Base-by-base conservation (phyloP, 2,797 vertebrate genomes). In the Poeciliopsis infans region DNA sequence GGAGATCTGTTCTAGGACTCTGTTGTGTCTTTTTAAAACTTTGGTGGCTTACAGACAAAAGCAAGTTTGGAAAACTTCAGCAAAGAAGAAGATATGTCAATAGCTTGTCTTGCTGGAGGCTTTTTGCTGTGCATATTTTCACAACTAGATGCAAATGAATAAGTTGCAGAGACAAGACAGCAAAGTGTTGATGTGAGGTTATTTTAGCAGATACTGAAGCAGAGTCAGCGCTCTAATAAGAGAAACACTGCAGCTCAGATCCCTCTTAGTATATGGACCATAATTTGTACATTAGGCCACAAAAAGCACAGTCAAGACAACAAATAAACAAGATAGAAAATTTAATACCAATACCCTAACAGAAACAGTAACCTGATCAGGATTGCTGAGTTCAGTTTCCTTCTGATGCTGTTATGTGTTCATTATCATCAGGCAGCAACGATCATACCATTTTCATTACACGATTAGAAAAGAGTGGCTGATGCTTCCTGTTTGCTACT, bases 401-500 rank as follows among this genome's bases (percentile, higher is more conserved):
- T 73, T 25, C 68, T 80, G 53, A 77, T 36, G 76, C 11, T 72
- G 79, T 85, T 71, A 77, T 80, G 59, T 81, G 36, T 76, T 80
- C 77, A 73, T 82, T 87, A 66, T 20, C 51, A 55, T 72, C 57
- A 15, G 25, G 59, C 1, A 3, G 61, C 25, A 55, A 47, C 12
- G 11, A n/a, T 49, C 25, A 45, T 20, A 31, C 31, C 59, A 76
- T 74, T 75, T 69, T 75, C 43, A 53, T 73, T 71, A 72, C 28
- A 46, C 49, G 57, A 76, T 4, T 1, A 68, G 57, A 69, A 20
- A 59, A 68, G 20, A 71, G 1, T 0, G 2, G 16, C 0, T 8
- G 71, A 49, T 5, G 64, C 7, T 73, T 59, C 61, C 53, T 10
- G 46, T 5, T 2, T 2, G 72, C 43, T 82, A 96, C 96, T 97